Conservation (phyloP, 2,113 vertebrate genomes). For the Salminus brasiliensis region DNA sequence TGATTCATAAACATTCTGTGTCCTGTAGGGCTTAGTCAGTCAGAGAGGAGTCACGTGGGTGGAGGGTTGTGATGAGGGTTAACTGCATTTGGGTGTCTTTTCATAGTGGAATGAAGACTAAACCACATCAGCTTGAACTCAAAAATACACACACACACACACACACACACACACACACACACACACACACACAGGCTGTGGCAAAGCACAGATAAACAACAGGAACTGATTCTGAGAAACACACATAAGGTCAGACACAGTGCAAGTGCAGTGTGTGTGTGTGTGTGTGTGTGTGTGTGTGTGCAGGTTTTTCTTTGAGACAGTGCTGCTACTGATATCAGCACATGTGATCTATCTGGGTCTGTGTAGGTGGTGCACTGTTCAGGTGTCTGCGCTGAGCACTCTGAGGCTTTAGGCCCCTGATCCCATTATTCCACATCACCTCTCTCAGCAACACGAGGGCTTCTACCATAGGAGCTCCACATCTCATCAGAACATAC, state of each 20-base stretch:
- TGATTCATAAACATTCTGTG: too few relatives aligned
- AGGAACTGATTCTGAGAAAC: conserved; percentile 57
- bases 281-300: background rate
- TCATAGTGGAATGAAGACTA: background rate
- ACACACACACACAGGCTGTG: conserved; percentile 26
- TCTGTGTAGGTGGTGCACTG: background rate
- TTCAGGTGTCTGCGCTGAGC: background rate
- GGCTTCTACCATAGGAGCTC: too few relatives aligned
- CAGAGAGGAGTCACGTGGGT: too few relatives aligned
- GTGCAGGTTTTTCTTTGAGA: background rate
- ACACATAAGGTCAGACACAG: conserved; percentile 34
- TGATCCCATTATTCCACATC: too few relatives aligned
- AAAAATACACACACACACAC: conserved; percentile 12
- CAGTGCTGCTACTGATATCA: background rate
- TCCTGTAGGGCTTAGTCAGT: too few relatives aligned
- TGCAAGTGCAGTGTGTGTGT: background rate
- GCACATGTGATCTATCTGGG: background rate
- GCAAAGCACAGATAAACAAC: conserved; percentile 61
- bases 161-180: background rate
- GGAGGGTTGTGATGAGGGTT: conserved; percentile 4
- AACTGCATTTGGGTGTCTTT: conserved; percentile 9
- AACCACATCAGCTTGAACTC: conserved; percentile 37
- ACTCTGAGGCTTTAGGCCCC: too few relatives aligned
- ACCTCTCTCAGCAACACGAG: too few relatives aligned
- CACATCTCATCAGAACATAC: too few relatives aligned